A percentile compares a stretch with the other conserved stretches of the same genome.
phyloP scores from a whole-genome alignment of 2,888 invertebrate genomes.

The Osedax fenrisi region DNA sequence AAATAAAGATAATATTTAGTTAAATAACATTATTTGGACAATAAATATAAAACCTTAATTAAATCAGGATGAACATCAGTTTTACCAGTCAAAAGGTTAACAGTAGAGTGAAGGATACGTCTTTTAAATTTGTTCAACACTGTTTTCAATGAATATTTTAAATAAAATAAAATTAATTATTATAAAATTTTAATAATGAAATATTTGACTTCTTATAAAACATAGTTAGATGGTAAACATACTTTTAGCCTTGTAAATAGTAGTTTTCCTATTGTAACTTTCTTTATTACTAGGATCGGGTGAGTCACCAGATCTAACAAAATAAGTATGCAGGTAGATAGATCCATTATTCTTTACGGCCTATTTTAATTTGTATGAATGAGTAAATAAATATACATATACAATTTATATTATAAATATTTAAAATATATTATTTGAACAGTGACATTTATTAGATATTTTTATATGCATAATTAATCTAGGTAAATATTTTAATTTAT shows the following conservation, averaged over 20 bases:
- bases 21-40: too few species aligned
- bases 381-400: too few species aligned
- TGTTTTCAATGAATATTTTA: constrained; percentile 36
- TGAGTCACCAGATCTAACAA: constrained; percentile 68
- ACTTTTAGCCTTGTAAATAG: constrained; percentile 54
- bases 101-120: constrained; percentile 69
- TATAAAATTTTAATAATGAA: too few species aligned
- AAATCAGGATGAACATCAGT: constrained; percentile 66
- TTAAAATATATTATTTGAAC: too few species aligned
- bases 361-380: too few species aligned
- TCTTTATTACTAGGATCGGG: constrained; percentile 65
- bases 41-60: constrained; percentile 56
- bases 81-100: constrained; percentile 84
- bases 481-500: too few species aligned
- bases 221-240: too few species aligned
- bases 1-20: too few species aligned
- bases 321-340: constrained; percentile 76
- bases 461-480: too few species aligned
- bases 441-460: too few species aligned
- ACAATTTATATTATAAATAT: too few species aligned
- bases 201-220: too few species aligned
- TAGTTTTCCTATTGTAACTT: constrained; percentile 60
- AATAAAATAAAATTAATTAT: neutral
- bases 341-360: constrained; percentile 73
- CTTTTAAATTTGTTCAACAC: constrained; percentile 78